phyloP scores from a whole-genome alignment of 2,113 vertebrate species.

The Zapus hudsonius region DNA sequence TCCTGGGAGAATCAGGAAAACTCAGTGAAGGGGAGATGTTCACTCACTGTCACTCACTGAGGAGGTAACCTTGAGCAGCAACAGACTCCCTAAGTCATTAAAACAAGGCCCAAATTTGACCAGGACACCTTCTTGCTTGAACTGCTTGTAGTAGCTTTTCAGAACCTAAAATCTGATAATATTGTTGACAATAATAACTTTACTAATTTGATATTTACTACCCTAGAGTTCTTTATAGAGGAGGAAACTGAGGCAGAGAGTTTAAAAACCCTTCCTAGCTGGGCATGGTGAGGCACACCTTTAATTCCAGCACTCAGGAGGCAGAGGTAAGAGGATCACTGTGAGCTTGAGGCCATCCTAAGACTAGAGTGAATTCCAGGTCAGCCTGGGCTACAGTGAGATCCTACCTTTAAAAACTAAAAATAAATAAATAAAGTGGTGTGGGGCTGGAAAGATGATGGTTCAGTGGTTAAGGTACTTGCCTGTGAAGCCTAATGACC shows the following conservation, averaged over 20 bases:
- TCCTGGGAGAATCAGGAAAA: background rate
- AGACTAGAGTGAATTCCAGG: too few relatives aligned
- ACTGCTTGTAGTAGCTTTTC: background rate
- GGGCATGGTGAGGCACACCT: too few relatives aligned
- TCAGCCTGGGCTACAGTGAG: too few relatives aligned
- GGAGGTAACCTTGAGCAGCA: background rate
- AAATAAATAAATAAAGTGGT: too few relatives aligned
- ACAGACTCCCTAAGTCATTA: background rate
- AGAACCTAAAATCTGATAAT: background rate
- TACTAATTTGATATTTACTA: background rate
- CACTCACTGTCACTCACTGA: background rate
- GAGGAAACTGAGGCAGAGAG: constrained; percentile 19
- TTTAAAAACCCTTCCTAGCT: too few relatives aligned
- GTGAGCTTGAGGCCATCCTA: too few relatives aligned
- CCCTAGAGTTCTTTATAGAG: background rate
- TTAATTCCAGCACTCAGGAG: too few relatives aligned
- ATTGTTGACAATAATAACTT: background rate
- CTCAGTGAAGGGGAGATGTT: background rate
- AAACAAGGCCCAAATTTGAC: background rate
- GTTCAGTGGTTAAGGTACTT: too few relatives aligned
- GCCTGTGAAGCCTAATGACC: too few relatives aligned
- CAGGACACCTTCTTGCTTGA: background rate
- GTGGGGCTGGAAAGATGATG: too few relatives aligned
- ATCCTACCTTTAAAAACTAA: too few relatives aligned
- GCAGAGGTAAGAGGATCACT: too few relatives aligned